These are phyloP conservation scores for Copidosoma floridanum DNA, from an alignment of 1,140 invertebrate genomes.

Conservation along the genomic window DNA sequence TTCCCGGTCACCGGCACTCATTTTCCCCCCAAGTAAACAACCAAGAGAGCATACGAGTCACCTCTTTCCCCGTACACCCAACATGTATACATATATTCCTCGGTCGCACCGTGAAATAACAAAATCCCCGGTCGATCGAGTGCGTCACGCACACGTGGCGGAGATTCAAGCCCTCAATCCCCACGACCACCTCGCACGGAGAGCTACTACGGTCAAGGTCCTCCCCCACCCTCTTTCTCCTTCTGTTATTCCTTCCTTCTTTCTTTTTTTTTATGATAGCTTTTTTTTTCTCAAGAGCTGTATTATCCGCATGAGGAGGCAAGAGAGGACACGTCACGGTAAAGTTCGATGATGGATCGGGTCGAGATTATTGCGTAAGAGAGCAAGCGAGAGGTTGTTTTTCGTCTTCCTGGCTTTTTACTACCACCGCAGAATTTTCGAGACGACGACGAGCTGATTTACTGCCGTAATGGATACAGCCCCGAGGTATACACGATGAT, in stretches of 20 bases:
- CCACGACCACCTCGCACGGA: background rate
- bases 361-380: background rate
- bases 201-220: slow-evolving; percentile 25
- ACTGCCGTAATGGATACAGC: no score
- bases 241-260: background rate
- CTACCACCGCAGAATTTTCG: background rate
- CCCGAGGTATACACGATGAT: no score
- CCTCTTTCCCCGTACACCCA: no score
- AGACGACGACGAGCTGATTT: no score
- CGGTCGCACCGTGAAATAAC: no score
- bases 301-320: no score
- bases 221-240: background rate
- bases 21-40: slow-evolving; percentile 3
- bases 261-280: background rate
- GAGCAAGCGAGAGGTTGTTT: no score
- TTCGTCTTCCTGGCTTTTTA: background rate
- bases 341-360: background rate
- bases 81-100: no score
- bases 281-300: no score
- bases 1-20: slow-evolving; percentile 16
- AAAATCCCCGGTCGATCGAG: background rate
- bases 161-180: slow-evolving; percentile 5
- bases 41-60: no score
- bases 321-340: no score
- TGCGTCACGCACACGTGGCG: background rate